phyloP scores from a whole-genome alignment of 2,797 vertebrate species.

The Mormyrops attenuatus region DNA sequence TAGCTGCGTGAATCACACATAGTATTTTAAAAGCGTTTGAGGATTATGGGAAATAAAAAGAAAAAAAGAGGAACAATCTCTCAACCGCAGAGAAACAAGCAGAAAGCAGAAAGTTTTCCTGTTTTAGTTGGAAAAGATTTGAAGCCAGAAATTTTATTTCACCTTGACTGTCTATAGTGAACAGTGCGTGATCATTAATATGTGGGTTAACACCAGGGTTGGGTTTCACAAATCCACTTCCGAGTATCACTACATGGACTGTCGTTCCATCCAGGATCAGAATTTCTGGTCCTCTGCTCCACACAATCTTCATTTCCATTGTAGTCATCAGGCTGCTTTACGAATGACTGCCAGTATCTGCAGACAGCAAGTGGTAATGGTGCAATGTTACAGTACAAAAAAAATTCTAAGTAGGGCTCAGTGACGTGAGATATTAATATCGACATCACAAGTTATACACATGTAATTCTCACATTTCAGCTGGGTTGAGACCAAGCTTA shows the following conservation, averaged over 20 bases:
- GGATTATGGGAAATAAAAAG: not conserved
- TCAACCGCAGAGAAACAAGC: not conserved
- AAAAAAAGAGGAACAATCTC: not conserved
- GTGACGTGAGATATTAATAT: no score
- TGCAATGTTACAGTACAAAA: no score
- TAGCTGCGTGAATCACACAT: not conserved
- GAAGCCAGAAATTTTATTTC: no score
- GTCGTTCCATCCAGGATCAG: not conserved
- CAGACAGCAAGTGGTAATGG: not conserved
- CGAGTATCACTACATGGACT: not conserved
- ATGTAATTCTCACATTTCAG: no score
- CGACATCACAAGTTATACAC: no score
- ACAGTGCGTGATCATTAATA: not conserved
- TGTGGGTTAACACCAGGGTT: not conserved
- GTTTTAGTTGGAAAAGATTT: no score
- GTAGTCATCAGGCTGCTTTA: not conserved
- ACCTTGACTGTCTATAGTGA: no score
- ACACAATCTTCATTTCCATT: not conserved
- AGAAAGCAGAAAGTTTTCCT: not conserved
- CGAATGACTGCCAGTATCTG: not conserved
- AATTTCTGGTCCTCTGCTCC: accelerated
- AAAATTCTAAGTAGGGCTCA: no score
- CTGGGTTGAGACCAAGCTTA: no score
- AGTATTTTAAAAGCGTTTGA: not conserved
- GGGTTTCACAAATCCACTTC: not conserved